Percentiles rank a stretch among this genome's conserved stretches.
Conservation (phyloP, 2,797 vertebrate genomes). For the Fundulus diaphanus region DNA sequence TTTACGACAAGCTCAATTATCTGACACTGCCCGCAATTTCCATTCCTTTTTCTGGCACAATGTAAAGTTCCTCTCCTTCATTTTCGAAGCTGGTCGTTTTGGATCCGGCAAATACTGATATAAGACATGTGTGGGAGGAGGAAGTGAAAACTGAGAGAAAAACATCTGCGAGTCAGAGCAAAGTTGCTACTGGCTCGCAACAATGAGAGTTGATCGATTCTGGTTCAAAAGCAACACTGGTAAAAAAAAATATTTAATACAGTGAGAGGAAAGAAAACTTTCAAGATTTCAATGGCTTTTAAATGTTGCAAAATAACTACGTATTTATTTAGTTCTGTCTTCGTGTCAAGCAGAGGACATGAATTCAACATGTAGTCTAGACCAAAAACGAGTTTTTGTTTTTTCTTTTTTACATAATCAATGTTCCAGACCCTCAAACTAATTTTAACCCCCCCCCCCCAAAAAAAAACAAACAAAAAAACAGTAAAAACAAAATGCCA, state of each 20-base stretch:
- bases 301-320: not conserved
- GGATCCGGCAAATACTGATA: slow-evolving; percentile 83
- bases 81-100: slow-evolving; percentile 84
- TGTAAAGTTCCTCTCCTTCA: slow-evolving; percentile 88
- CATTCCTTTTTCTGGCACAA: slow-evolving; percentile 88
- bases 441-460: too few relatives aligned
- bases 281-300: not conserved
- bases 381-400: not conserved
- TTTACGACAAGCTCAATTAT: slow-evolving; percentile 91
- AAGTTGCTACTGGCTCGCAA: slow-evolving; percentile 82
- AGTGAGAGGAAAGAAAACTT: not conserved
- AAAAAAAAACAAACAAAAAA: not conserved
- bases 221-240: slow-evolving; percentile 17
- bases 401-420: too few relatives aligned
- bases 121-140: slow-evolving; percentile 84
- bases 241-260: not conserved
- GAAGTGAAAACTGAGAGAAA: slow-evolving; percentile 72
- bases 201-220: slow-evolving; percentile 43
- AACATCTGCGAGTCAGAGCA: slow-evolving; percentile 86
- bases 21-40: slow-evolving; percentile 90
- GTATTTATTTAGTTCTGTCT: not conserved
- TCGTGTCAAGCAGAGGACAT: not conserved
- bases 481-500: not conserved
- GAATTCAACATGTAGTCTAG: not conserved
- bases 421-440: not conserved